These are phyloP conservation scores for Lepilemur septentrionalis DNA, from an alignment of 2,797 vertebrate species.

Conservation along the genomic window DNA sequence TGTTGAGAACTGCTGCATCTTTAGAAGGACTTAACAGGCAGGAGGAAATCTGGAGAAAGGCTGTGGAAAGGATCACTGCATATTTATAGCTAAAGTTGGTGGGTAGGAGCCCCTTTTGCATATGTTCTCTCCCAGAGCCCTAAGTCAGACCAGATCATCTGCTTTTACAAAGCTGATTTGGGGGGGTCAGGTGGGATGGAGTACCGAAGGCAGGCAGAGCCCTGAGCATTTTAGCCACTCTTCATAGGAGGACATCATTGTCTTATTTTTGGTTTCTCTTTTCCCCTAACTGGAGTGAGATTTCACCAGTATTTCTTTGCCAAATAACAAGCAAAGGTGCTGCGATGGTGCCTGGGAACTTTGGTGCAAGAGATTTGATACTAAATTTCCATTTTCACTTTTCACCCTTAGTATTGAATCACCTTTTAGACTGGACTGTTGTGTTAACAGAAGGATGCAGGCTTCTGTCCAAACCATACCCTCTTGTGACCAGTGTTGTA, in stretches of 20 bases:
- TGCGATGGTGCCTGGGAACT: not conserved
- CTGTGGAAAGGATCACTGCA: not conserved
- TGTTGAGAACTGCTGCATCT: not conserved
- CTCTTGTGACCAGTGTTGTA: slow-evolving; percentile 54
- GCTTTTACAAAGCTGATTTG: not conserved
- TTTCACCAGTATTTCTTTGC: not conserved
- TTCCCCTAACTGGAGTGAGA: not conserved
- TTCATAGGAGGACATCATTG: not conserved
- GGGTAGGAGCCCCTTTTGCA: not conserved
- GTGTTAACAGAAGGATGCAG: slow-evolving; percentile 25
- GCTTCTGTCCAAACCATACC: slow-evolving; percentile 56
- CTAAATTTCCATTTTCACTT: not conserved
- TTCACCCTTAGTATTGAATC: not conserved
- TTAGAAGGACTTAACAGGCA: not conserved
- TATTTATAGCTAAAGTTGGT: not conserved
- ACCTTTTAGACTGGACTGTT: not conserved
- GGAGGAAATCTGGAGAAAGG: not conserved
- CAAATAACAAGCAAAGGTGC: not conserved
- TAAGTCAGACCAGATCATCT: not conserved
- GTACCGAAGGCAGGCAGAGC: not conserved
- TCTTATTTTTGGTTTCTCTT: not conserved
- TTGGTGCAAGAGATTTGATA: not conserved
- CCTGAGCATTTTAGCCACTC: not conserved
- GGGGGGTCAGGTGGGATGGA: not conserved
- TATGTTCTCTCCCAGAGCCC: not conserved